phyloP scores from a whole-genome alignment of 2,888 invertebrate genomes.

The Melieria picta region DNA sequence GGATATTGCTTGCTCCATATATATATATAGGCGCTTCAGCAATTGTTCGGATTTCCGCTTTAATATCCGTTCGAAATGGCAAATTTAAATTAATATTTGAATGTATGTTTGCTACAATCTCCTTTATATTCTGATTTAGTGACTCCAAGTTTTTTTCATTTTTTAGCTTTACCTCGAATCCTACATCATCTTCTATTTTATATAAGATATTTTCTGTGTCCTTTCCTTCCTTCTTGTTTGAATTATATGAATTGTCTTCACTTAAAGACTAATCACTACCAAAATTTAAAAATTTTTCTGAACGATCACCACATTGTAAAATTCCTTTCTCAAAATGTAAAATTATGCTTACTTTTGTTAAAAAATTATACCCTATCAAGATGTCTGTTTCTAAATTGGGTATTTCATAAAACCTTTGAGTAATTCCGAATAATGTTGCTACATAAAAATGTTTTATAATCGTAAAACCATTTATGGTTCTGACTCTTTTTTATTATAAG shows the following conservation, averaged over 20 bases:
- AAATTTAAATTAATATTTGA: not conserved
- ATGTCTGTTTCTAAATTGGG: conserved; percentile 10
- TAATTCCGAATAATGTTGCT: conserved; percentile 16
- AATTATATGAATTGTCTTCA: not conserved
- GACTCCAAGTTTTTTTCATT: too few relatives aligned
- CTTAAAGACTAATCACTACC: too few relatives aligned
- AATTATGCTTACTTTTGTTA: conserved; percentile 15
- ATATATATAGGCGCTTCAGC: too few relatives aligned
- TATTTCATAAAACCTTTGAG: conserved; percentile 28
- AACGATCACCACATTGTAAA: not conserved
- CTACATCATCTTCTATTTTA: too few relatives aligned
- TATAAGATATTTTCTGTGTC: too few relatives aligned
- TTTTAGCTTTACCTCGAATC: not conserved
- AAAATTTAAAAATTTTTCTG: too few relatives aligned
- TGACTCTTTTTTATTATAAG: conserved; percentile 26
- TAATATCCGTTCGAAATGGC: conserved; percentile 3
- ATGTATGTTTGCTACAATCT: not conserved
- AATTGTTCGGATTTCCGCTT: not conserved
- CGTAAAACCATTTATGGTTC: too few relatives aligned
- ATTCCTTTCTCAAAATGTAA: conserved; percentile 17
- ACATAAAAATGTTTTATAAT: too few relatives aligned
- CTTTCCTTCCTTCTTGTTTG: not conserved
- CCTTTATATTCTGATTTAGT: too few relatives aligned
- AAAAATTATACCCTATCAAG: conserved; percentile 15
- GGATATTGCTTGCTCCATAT: not conserved